These are phyloP conservation scores for Takifugu bimaculatus DNA, from an alignment of 2,113 vertebrate species.

Conservation along the genomic window DNA sequence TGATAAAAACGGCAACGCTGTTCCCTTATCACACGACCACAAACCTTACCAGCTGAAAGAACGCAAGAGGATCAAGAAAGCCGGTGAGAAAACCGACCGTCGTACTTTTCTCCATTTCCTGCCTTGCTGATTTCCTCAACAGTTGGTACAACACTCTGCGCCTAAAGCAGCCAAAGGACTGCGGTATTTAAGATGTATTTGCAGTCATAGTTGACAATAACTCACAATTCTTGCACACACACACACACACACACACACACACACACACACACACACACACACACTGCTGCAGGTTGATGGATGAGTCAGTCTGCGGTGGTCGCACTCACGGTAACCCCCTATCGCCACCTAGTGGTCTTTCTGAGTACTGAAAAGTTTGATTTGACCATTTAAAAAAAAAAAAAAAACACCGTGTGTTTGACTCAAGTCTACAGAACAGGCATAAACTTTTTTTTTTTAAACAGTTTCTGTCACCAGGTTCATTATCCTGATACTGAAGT, in stretches of 20 bases:
- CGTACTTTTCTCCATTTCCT: background rate
- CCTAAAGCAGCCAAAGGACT: constrained; percentile 6
- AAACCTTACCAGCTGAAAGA: constrained; percentile 98
- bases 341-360: constrained; percentile 49
- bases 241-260: constrained; percentile 11
- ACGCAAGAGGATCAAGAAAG: constrained; percentile 96
- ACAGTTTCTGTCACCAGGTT: no score
- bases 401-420: no score
- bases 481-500: no score
- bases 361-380: constrained; percentile 18
- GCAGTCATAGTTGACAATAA: constrained; percentile 4
- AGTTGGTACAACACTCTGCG: constrained; percentile 34
- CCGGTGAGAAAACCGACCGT: constrained; percentile 75
- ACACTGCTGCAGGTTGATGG: constrained; percentile 21
- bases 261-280: constrained; percentile 16
- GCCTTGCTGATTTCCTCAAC: constrained; percentile 21
- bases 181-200: constrained; percentile 45
- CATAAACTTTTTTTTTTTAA: no score
- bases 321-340: constrained; percentile 17
- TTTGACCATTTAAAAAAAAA: no score
- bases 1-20: constrained; percentile 92
- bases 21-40: constrained; percentile 96
- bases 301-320: constrained; percentile 9
- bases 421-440: no score
- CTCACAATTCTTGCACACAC: constrained; percentile 32